phyloP scores from a whole-genome alignment of 1,140 invertebrate species.

The Leptopilina clavipes region DNA sequence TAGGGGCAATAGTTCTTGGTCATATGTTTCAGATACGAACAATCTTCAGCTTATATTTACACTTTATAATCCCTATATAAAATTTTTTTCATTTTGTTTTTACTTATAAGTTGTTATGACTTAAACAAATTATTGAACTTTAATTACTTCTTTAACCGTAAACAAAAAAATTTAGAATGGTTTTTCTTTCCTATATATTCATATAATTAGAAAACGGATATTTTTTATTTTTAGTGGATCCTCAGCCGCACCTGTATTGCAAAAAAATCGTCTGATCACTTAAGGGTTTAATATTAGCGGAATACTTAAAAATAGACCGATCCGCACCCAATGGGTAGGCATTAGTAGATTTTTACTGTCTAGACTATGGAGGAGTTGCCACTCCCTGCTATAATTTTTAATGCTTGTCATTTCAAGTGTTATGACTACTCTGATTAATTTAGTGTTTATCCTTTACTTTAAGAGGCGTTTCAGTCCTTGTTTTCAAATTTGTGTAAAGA shows the following conservation, averaged over 20 bases:
- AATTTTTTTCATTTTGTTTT: no score
- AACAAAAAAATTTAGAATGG: no score
- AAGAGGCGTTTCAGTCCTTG: background rate
- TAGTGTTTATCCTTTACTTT: background rate
- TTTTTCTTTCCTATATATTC: no score
- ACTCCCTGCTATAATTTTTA: slow-evolving; percentile 29
- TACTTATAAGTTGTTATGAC: no score
- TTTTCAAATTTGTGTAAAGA: background rate
- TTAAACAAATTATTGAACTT: no score
- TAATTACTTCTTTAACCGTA: no score
- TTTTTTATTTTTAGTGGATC: background rate
- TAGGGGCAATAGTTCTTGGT: no score
- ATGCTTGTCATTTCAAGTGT: slow-evolving; percentile 27
- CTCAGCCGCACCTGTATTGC: background rate
- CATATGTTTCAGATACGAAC: no score
- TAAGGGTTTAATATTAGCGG: slow-evolving; percentile 25
- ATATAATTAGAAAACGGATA: background rate
- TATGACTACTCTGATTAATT: slow-evolving; percentile 35
- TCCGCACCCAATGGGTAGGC: slow-evolving; percentile 17
- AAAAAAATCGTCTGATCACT: slow-evolving; percentile 31
- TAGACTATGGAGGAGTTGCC: slow-evolving; percentile 31
- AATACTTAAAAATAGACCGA: slow-evolving; percentile 12
- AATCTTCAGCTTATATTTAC: no score
- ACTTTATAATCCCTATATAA: no score
- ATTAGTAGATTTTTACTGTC: slow-evolving; percentile 30